These are phyloP conservation scores for Danaus chrysippus DNA, from an alignment of 2,888 invertebrate genomes.

Conservation along the genomic window DNA sequence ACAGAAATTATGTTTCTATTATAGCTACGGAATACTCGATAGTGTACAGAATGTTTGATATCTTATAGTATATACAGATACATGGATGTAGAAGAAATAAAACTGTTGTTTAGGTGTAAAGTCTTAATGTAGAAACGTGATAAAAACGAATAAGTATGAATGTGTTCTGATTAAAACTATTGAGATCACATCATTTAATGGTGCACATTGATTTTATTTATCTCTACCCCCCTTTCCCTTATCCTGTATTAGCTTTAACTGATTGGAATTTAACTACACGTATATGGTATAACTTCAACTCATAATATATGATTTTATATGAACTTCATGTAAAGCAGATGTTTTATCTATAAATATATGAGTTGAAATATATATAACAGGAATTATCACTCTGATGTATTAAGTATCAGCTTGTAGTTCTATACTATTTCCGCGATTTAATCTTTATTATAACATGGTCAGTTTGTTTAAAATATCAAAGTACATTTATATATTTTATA, in stretches of 20 bases:
- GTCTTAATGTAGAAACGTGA: slow-evolving; percentile 52
- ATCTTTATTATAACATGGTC: too few relatives aligned
- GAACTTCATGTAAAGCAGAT: too few relatives aligned
- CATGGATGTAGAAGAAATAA: slow-evolving; percentile 41
- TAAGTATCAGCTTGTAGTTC: too few relatives aligned
- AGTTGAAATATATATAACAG: too few relatives aligned
- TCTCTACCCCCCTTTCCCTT: slow-evolving; percentile 36
- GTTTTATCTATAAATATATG: too few relatives aligned
- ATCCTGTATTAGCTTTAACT: slow-evolving; percentile 44
- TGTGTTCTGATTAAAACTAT: slow-evolving; percentile 46
- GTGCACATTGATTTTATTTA: slow-evolving; percentile 68
- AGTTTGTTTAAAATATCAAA: too few relatives aligned
- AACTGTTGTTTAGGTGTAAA: slow-evolving; percentile 60
- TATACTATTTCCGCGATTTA: too few relatives aligned
- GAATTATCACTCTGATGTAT: too few relatives aligned
- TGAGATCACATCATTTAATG: slow-evolving; percentile 55
- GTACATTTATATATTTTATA: too few relatives aligned
- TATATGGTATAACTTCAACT: too few relatives aligned
- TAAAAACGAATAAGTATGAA: slow-evolving; percentile 49
- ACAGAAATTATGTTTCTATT: slow-evolving; percentile 34
- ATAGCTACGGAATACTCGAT: slow-evolving; percentile 38
- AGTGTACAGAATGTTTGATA: slow-evolving; percentile 35
- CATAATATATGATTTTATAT: too few relatives aligned
- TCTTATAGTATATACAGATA: slow-evolving; percentile 31
- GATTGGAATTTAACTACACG: too few relatives aligned